phyloP scores from a whole-genome alignment of 2,797 vertebrate species.

The Triplophysa bombifrons region DNA sequence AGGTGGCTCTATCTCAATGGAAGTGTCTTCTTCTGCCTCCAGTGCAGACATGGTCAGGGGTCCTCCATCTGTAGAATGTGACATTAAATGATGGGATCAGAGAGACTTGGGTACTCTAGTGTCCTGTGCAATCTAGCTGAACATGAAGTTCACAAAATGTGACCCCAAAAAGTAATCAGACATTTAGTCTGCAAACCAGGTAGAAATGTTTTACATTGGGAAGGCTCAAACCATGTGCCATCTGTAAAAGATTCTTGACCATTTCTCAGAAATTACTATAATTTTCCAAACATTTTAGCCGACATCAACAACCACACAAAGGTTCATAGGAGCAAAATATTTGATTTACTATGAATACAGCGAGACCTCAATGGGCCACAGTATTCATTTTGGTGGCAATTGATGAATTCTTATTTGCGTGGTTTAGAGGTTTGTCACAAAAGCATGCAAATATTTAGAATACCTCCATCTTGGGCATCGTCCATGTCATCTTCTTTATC shows the following conservation, averaged over 20 bases:
- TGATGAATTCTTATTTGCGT: not conserved
- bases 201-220: not conserved
- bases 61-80: constrained; percentile 73
- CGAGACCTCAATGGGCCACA: no score
- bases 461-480: constrained; percentile 65
- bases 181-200: not conserved
- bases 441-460: not conserved
- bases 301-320: no score
- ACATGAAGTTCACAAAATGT: not conserved
- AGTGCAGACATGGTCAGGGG: constrained; percentile 75
- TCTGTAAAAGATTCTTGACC: not conserved
- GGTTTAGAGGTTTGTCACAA: not conserved
- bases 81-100: constrained; percentile 10
- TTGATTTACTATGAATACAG: no score
- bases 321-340: no score
- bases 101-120: not conserved
- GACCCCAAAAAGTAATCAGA: not conserved
- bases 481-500: constrained; percentile 66
- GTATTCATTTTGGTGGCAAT: not conserved
- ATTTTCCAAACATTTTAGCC: not conserved
- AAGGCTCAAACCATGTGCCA: not conserved
- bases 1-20: constrained; percentile 73
- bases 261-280: not conserved
- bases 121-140: not conserved
- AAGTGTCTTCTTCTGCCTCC: constrained; percentile 74